These are phyloP conservation scores for Hirundo rustica DNA, from an alignment of 2,797 vertebrate genomes.

Conservation along the genomic window DNA sequence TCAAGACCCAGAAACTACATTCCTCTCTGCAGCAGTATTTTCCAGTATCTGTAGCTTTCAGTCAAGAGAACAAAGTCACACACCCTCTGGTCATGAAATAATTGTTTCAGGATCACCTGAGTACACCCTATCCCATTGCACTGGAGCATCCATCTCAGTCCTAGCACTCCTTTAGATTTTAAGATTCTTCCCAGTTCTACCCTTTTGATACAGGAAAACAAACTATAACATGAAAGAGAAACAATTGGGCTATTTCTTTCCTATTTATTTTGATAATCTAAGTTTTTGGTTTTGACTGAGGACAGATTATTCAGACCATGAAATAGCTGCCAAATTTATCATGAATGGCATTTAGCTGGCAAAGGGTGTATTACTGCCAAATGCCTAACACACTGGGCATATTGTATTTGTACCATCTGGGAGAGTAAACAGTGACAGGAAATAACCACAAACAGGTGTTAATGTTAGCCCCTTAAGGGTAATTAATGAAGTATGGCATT, in stretches of 20 bases:
- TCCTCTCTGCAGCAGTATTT: neutral
- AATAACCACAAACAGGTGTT: conserved; percentile 73
- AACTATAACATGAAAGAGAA: neutral
- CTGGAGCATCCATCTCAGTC: neutral
- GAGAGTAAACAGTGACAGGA: conserved; percentile 64
- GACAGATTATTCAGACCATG: neutral
- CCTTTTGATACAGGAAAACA: neutral
- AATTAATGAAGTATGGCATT: conserved; percentile 65
- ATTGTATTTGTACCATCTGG: conserved; percentile 63
- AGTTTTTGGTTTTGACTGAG: neutral
- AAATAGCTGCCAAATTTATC: conserved; percentile 23
- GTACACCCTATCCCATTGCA: neutral
- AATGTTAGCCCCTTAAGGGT: conserved; percentile 54
- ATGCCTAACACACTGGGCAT: conserved; percentile 48
- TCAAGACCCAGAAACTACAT: neutral
- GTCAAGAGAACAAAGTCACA: neutral
- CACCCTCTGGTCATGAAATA: neutral
- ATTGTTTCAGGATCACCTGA: neutral
- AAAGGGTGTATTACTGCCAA: neutral
- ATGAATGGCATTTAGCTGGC: conserved; percentile 27
- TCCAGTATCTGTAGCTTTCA: neutral
- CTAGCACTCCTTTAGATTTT: neutral
- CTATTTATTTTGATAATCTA: neutral
- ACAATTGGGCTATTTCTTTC: neutral
- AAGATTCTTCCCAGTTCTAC: neutral